phyloP scores from a whole-genome alignment of 1,140 invertebrate genomes.

The Drosophila grimshawi region DNA sequence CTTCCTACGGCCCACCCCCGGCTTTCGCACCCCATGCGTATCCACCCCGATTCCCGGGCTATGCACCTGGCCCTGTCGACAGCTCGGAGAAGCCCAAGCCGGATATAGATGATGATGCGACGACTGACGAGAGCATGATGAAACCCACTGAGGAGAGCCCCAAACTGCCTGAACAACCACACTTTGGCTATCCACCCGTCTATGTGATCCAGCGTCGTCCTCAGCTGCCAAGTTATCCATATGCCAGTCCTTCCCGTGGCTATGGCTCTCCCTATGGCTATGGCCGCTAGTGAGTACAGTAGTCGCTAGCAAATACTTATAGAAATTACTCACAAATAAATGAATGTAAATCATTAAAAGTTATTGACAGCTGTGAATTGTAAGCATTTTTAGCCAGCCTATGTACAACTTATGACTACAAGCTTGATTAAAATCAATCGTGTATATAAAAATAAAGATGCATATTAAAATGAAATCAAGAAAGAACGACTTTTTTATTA shows the following conservation, averaged over 20 bases:
- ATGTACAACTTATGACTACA: not conserved
- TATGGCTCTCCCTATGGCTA: conserved; percentile 59
- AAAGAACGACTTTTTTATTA: too few relatives aligned
- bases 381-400: not conserved
- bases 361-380: too few relatives aligned
- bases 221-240: conserved; percentile 30
- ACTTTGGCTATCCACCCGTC: conserved; percentile 48
- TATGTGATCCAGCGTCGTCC: conserved; percentile 44
- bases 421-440: conserved; percentile 12
- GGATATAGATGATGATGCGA: not conserved
- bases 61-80: not conserved
- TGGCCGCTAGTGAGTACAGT: conserved; percentile 38
- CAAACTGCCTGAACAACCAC: not conserved
- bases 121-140: not conserved
- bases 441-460: conserved; percentile 11
- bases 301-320: too few relatives aligned
- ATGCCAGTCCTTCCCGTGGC: conserved; percentile 24
- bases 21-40: not conserved
- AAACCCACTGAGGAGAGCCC: conserved; percentile 19
- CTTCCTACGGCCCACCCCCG: conserved; percentile 34
- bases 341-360: too few relatives aligned
- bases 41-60: conserved; percentile 1
- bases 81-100: conserved; percentile 3
- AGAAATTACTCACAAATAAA: too few relatives aligned
- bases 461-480: not conserved